Evolutionary conservation across 2,888 invertebrate genomes (phyloP), one percentile per base, ranked within the genome.

Genomic region (Andrena bicolor): DNA sequence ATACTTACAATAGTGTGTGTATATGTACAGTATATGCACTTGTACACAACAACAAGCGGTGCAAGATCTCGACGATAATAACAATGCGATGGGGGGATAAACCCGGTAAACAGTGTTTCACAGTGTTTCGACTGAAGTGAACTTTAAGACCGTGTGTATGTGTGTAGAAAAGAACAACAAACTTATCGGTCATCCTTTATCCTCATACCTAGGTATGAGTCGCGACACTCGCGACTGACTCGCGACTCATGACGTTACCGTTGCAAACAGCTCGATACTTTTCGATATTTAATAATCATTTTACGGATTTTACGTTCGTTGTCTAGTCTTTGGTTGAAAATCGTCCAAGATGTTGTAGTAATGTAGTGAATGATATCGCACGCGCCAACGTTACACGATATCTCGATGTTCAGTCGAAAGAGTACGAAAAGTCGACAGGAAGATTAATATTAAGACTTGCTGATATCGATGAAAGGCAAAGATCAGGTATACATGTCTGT

Each of bases 341-440:
- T 41, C 41, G 2, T 41, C 6, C 1, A 41, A 26, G 41, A 6
- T 41, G 32, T 3, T 28, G 0, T 30, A n/a, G n/a, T n/a, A n/a
- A n/a, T 8, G 13, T 23, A 8, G 41, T 16, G 6, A 16, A 41
- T 41, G 41, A 41, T 16, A 41, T 41, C 41, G 16, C 16, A 41
- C 16, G 4, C 41, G 41, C 16, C 41, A 41, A 41, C 13, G 41
- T 41, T 41, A 41, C 41, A 16, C 41, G 41, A 41, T 41, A 51
- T 13, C 56, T 20, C 23, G 56, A 56, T 26, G 51, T 56, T 23
- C 56, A 56, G 1, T 20, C 23, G 56, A 56, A 3, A 26, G 16
- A 20, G 13, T 56, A 58, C 48, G 41, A 56, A 35, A 64, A 58
- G 32, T 53, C 26, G 30, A 63, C 53, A 1, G n/a, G n/a, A 77